Evolutionary conservation across 2,888 invertebrate genomes (phyloP), one percentile per base, ranked within the genome.

Genomic region (Pammene fasciana): DNA sequence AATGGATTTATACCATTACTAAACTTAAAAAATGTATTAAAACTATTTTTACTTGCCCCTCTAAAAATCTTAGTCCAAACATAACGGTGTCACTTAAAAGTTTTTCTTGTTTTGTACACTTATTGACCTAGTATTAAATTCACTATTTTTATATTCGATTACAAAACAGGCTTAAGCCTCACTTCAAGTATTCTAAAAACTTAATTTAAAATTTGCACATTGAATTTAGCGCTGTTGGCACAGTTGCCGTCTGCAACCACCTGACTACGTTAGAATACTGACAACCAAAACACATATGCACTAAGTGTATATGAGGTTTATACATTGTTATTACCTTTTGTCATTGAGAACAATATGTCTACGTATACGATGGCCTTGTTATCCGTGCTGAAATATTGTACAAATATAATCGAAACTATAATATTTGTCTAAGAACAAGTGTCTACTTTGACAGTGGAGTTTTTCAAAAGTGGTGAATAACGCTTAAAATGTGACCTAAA

Each of bases 341-440:
- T 38, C 11, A 5, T 13, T 62, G 3, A 41, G 5, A 7, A 26
- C n/a, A 10, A 41, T 48, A 18, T 11, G 52, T 38, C 60, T 38
- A 55, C 55, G 52, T 36, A 46, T 62, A 46, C 6, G 16, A 43
- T 46, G 70, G 61, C 72, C 72, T 72, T 72, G 72, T 60, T 55
- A 10, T 10, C 11, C 45, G 36, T 56, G 48, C 55, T 64, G 54
- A 62, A 61, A 67, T 46, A 61, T 65, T 68, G 68, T 54, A 14
- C 71, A 72, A 68, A 71, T 65, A 72, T 50, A 67, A 67, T 64
- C 64, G 68, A 65, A 62, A 36, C 50, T 70, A 60, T 56, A 46
- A 48, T 66, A 57, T 65, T 71, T 71, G 50, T 68, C 71, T 68
- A 71, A 66, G 65, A 66, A 65, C 50, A 62, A 57, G 41, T 65